Evolutionary conservation across 2,888 invertebrate genomes (phyloP).

Genomic region (Yponomeuta evonymella): DNA sequence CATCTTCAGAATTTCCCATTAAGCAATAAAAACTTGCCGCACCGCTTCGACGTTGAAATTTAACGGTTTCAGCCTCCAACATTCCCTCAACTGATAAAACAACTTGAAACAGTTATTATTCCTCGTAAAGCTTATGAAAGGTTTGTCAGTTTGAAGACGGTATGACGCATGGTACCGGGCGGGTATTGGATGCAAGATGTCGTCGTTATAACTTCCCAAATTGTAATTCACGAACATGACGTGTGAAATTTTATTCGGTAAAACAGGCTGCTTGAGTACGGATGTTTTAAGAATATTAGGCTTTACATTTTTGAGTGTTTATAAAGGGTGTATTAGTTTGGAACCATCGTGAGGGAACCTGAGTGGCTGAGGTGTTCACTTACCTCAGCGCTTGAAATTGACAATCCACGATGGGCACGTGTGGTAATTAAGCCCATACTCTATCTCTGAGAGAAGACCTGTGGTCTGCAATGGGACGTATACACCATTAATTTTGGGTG

Average conservation of each 20-base stretch:
- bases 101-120: background rate
- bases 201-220: background rate
- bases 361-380: no score
- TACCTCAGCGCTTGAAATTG: no score
- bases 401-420: no score
- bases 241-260: background rate
- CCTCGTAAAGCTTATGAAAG: background rate
- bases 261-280: background rate
- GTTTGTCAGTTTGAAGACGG: background rate
- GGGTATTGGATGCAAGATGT: background rate
- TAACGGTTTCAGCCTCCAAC: background rate
- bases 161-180: background rate
- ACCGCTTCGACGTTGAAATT: background rate
- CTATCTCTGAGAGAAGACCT: no score
- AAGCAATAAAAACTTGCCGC: background rate
- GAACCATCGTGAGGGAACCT: no score
- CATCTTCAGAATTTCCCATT: slow-evolving; percentile 4
- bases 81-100: background rate
- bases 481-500: no score
- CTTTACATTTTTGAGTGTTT: no score
- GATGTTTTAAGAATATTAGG: no score
- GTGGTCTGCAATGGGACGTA: no score
- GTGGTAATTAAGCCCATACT: no score
- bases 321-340: no score
- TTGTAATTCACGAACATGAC: background rate